Evolutionary conservation across 2,888 invertebrate species (phyloP).

Genomic region (Antitype chi): DNA sequence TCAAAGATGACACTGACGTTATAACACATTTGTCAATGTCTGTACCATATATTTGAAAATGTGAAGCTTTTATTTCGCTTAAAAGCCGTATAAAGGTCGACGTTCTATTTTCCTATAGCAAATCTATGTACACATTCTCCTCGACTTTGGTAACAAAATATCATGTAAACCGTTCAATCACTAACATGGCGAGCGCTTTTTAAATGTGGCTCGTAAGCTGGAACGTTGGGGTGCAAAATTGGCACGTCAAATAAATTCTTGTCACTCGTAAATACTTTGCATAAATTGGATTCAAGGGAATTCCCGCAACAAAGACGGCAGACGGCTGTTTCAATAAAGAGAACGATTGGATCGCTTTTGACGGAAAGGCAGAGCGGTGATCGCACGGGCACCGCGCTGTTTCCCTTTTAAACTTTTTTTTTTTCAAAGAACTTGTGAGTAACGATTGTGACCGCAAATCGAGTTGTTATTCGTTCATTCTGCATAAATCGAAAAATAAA

Average conservation of each 20-base stretch:
- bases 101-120: constrained; percentile 53
- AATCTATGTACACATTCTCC: constrained; percentile 48
- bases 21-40: constrained; percentile 63
- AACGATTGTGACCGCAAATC: constrained; percentile 72
- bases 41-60: constrained; percentile 47
- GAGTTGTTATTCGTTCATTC: constrained; percentile 73
- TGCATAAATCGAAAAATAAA: constrained; percentile 75
- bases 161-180: constrained; percentile 76
- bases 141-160: constrained; percentile 68
- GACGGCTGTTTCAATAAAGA: constrained; percentile 86
- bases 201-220: constrained; percentile 73
- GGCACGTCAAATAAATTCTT: constrained; percentile 87
- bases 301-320: constrained; percentile 86
- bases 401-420: constrained; percentile 73
- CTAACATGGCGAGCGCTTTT: constrained; percentile 73
- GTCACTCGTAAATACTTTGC: constrained; percentile 89
- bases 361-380: constrained; percentile 80
- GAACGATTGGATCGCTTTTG: constrained; percentile 87
- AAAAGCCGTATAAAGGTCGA: constrained; percentile 47
- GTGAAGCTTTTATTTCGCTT: constrained; percentile 45
- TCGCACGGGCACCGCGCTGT: constrained; percentile 71
- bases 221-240: constrained; percentile 80
- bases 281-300: constrained; percentile 86
- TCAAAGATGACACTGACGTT: constrained; percentile 57
- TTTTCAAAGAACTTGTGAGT: constrained; percentile 63